Evolutionary conservation across 2,113 vertebrate genomes (phyloP), one percentile per base, ranked within the genome.

Genomic region (Stercorarius parasiticus): DNA sequence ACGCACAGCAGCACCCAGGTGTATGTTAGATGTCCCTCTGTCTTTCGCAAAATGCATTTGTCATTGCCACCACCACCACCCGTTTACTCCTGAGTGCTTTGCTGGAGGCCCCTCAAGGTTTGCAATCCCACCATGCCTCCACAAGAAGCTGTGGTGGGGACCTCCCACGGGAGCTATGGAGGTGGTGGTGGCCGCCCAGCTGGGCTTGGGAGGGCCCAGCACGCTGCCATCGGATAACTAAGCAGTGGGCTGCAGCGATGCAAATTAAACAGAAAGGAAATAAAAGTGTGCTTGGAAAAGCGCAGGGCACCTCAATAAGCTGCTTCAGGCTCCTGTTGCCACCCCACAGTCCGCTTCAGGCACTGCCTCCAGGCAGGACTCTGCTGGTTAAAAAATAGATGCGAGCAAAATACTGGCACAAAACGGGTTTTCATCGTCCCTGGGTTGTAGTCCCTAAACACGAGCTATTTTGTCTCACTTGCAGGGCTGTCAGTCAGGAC

Each of bases 181-280:
- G 7, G 7, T 5, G 17, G 45, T 32, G 45, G 38, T 19, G 30
- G n/a, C 34, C 0, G 0, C 61, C 9, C 8, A 13, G 49, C 25
- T 42, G 50, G 32, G 50, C 11, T 8, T 58, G 78, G 42, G 36
- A 13, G 22, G 15, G 66, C 42, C 49, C n/a, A 47, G 36, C 19
- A 3, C 1, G 0, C 36, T 53, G 61, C 34, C n/a, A 6, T 78
- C 66, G 16, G 18, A 10, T 73, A 30, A 11, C 17, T 10, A 10
- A 69, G 42, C 14, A 6, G 16, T 13, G 42, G 34, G 25, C 30
- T 88, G 61, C 61, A 38, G 47, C 17, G 42, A 30, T 21, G 49
- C 17, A 25, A 56, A 58, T 8, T 29, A 30, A 74, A 40, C 2
- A 32, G 20, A 69, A 40, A 52, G 13, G 29, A 40, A 83, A 64